phyloP scores from a whole-genome alignment of 2,888 invertebrate genomes.

The Papilio protenor region DNA sequence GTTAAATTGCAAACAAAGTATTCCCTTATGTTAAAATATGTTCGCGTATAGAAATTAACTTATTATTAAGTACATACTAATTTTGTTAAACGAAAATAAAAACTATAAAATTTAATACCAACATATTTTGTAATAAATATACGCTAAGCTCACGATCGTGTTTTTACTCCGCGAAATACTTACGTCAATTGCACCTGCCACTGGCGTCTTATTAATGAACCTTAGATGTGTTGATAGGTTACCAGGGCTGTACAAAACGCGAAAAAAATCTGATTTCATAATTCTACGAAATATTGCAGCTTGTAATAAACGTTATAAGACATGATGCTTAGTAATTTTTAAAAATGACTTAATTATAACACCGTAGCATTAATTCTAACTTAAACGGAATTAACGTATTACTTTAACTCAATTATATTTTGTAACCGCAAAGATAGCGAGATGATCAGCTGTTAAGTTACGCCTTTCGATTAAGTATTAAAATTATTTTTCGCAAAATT shows the following conservation, averaged over 20 bases:
- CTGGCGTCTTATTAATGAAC: constrained; percentile 33
- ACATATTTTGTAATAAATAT: constrained; percentile 20
- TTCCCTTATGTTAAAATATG: not conserved
- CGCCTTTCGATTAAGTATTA: no score
- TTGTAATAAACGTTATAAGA: not conserved
- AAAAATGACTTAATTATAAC: constrained; percentile 3
- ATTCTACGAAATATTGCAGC: constrained; percentile 2
- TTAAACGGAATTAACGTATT: not conserved
- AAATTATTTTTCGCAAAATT: no score
- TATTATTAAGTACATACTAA: constrained; percentile 13
- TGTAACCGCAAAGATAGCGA: not conserved
- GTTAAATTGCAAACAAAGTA: not conserved
- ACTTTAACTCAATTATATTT: constrained; percentile 15
- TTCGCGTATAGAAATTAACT: constrained; percentile 16
- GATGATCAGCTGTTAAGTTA: constrained; percentile 2
- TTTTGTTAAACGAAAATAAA: constrained; percentile 7
- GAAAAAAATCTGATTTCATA: not conserved
- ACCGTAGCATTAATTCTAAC: not conserved
- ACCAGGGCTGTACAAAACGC: constrained; percentile 22
- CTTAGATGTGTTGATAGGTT: constrained; percentile 42
- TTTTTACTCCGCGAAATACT: constrained; percentile 34
- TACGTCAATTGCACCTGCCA: constrained; percentile 35
- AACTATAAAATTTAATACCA: not conserved
- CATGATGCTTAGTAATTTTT: not conserved
- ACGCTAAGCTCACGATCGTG: constrained; percentile 13